Evolutionary conservation across 2,113 vertebrate genomes (phyloP).

Genomic region (Oreotrochilus melanogaster): DNA sequence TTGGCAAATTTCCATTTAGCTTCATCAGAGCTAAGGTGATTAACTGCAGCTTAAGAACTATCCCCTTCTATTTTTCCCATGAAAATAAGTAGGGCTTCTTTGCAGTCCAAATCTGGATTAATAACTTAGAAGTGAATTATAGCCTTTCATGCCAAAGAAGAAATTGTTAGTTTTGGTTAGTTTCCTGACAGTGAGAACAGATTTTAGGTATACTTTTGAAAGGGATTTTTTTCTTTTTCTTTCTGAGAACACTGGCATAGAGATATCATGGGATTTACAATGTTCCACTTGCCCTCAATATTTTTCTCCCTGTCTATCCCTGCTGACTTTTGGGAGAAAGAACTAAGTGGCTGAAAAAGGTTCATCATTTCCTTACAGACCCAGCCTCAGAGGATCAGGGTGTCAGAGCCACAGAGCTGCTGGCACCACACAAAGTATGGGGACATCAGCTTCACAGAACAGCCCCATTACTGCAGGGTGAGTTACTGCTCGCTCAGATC

Average conservation of each 20-base stretch:
- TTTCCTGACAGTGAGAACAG: neutral
- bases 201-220: neutral
- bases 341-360: neutral
- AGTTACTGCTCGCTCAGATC: neutral
- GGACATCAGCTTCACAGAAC: neutral
- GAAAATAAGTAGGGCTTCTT: conserved; percentile 63
- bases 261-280: neutral
- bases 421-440: neutral
- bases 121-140: conserved; percentile 47
- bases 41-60: conserved; percentile 59
- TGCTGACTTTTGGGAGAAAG: neutral
- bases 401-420: neutral
- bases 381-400: neutral
- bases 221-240: neutral
- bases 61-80: conserved; percentile 67
- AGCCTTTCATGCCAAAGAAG: neutral
- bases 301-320: neutral
- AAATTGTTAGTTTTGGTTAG: neutral
- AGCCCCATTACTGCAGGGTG: accelerated
- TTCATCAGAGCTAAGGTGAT: conserved; percentile 55
- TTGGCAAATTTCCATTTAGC: conserved; percentile 38
- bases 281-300: neutral
- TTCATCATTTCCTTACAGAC: neutral
- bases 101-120: conserved; percentile 61
- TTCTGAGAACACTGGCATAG: neutral